Evolutionary conservation across 2,888 invertebrate species (phyloP).

Genomic region (Caradrina clavipalpis): DNA sequence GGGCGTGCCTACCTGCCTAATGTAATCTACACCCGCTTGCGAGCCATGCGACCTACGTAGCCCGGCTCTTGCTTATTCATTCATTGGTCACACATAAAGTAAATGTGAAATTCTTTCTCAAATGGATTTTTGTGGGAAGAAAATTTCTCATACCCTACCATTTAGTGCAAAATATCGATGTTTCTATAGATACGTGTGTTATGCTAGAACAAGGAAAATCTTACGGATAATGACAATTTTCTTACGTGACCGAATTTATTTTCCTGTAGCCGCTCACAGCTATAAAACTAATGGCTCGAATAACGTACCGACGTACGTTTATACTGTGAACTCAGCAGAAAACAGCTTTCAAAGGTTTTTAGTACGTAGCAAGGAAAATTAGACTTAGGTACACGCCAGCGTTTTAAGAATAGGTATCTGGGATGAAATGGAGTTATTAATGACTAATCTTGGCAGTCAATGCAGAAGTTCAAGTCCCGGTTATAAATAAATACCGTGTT

Average conservation of each 20-base stretch:
- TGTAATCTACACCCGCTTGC: constrained; percentile 62
- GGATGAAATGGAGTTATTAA: too few species aligned
- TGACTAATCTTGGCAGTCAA: too few species aligned
- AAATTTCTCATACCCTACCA: neutral
- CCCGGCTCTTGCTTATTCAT: constrained; percentile 6
- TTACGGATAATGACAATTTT: constrained; percentile 59
- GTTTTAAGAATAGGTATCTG: neutral
- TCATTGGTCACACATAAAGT: constrained; percentile 31
- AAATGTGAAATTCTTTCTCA: constrained; percentile 42
- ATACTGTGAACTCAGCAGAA: constrained; percentile 53
- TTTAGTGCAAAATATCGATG: neutral
- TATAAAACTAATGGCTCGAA: constrained; percentile 73
- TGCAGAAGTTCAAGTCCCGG: too few species aligned
- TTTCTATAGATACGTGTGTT: neutral
- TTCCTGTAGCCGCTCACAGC: constrained; percentile 64
- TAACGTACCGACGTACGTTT: constrained; percentile 53
- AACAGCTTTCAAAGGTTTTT: constrained; percentile 51
- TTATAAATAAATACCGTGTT: too few species aligned
- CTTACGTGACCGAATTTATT: constrained; percentile 74
- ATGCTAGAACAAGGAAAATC: constrained; percentile 40
- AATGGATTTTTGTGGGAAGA: constrained; percentile 26
- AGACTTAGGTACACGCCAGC: neutral
- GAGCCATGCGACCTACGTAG: constrained; percentile 38
- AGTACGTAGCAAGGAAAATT: constrained; percentile 30
- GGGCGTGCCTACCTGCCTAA: constrained; percentile 61